These are phyloP conservation scores for Drosophila melanosoma DNA, from an alignment of 2,888 invertebrate genomes.

Conservation along the genomic window DNA sequence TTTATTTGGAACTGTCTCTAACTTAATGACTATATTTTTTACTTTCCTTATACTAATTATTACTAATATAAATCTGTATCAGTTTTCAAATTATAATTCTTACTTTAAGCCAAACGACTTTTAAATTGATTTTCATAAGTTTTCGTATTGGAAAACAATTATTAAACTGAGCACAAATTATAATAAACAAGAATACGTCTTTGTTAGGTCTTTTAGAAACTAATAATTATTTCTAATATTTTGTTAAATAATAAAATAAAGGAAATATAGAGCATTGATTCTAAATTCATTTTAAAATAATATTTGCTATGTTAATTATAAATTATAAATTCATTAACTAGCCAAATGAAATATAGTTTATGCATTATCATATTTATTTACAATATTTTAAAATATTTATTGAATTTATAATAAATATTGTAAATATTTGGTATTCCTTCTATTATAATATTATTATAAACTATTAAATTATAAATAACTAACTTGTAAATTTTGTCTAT, in stretches of 20 bases:
- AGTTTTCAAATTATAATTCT: neutral
- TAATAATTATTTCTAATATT: neutral
- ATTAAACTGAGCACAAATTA: neutral
- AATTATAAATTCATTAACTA: too few species aligned
- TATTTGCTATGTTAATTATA: too few species aligned
- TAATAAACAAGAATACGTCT: neutral
- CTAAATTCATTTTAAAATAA: neutral
- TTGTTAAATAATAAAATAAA: neutral
- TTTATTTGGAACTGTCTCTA: neutral
- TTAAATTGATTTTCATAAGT: neutral
- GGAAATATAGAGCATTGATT: neutral
- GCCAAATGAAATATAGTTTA: too few species aligned
- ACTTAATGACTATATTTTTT: neutral
- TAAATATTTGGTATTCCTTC: too few species aligned
- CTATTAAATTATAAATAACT: too few species aligned
- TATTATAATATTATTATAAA: too few species aligned
- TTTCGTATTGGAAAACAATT: neutral
- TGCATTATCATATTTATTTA: too few species aligned
- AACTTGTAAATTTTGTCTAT: too few species aligned
- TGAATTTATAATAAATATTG: too few species aligned
- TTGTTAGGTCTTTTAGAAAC: too few species aligned
- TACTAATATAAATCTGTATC: neutral
- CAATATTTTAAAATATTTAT: too few species aligned
- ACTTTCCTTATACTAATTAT: too few species aligned
- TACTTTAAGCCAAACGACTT: neutral